Evolutionary conservation across 1,140 invertebrate species (phyloP).

Genomic region (Aporrectodea caliginosa): DNA sequence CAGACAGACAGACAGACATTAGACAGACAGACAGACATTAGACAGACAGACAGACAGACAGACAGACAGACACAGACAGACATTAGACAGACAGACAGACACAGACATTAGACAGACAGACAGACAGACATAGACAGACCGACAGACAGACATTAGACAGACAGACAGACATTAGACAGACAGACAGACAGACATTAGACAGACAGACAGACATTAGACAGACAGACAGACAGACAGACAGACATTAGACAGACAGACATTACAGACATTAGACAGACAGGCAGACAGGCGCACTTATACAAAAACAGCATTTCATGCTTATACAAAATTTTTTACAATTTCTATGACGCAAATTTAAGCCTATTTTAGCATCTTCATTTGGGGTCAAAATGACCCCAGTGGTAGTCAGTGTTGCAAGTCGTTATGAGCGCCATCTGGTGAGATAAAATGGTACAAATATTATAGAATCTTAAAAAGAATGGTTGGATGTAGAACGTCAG

Average conservation of each 20-base stretch:
- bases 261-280: background rate
- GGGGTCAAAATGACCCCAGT: too few relatives aligned
- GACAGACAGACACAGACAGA: conserved; percentile 10
- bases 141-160: background rate
- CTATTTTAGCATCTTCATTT: too few relatives aligned
- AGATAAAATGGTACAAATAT: too few relatives aligned
- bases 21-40: conserved; percentile 11
- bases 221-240: background rate
- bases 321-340: too few relatives aligned
- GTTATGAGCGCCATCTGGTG: too few relatives aligned
- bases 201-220: background rate
- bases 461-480: too few relatives aligned
- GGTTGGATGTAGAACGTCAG: too few relatives aligned
- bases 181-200: background rate
- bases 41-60: conserved; percentile 8
- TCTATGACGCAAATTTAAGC: too few relatives aligned
- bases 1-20: conserved; percentile 4
- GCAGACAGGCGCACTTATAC: too few relatives aligned
- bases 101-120: background rate
- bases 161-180: background rate
- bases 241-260: background rate
- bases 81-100: conserved; percentile 9
- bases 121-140: background rate
- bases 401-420: too few relatives aligned
- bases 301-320: too few relatives aligned